Evolutionary conservation across 2,888 invertebrate species (phyloP).

Genomic region (Ectropis crepuscularia): DNA sequence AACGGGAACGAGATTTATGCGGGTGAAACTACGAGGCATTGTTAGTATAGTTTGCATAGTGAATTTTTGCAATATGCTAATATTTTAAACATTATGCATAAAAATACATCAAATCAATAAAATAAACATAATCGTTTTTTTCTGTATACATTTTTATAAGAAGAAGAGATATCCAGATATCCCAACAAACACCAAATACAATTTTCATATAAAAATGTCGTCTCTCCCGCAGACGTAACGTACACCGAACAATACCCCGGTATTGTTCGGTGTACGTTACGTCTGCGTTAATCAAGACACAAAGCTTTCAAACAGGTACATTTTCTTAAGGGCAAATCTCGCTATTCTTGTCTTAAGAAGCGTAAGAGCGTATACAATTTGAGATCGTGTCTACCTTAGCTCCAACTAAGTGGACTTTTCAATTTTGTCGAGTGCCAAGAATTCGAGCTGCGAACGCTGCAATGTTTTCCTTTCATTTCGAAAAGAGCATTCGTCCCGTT

Average conservation of each 20-base stretch:
- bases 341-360: slow-evolving; percentile 63
- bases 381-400: slow-evolving; percentile 69
- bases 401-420: slow-evolving; percentile 77
- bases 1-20: too few relatives aligned
- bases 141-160: too few relatives aligned
- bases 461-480: slow-evolving; percentile 76
- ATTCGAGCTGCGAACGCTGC: slow-evolving; percentile 66
- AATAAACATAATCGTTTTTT: too few relatives aligned
- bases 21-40: too few relatives aligned
- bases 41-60: too few relatives aligned
- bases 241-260: slow-evolving; percentile 11
- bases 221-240: neutral
- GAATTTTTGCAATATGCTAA: too few relatives aligned
- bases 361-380: slow-evolving; percentile 72
- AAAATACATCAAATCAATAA: too few relatives aligned
- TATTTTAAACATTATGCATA: too few relatives aligned
- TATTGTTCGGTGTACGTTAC: too few relatives aligned
- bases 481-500: slow-evolving; percentile 67
- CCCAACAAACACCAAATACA: neutral
- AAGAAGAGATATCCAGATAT: neutral
- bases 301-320: slow-evolving; percentile 22
- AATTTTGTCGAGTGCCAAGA: slow-evolving; percentile 79
- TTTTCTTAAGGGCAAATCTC: slow-evolving; percentile 39
- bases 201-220: neutral
- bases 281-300: too few relatives aligned